phyloP scores from a whole-genome alignment of 2,113 vertebrate species.

The Acanthisitta chloris region DNA sequence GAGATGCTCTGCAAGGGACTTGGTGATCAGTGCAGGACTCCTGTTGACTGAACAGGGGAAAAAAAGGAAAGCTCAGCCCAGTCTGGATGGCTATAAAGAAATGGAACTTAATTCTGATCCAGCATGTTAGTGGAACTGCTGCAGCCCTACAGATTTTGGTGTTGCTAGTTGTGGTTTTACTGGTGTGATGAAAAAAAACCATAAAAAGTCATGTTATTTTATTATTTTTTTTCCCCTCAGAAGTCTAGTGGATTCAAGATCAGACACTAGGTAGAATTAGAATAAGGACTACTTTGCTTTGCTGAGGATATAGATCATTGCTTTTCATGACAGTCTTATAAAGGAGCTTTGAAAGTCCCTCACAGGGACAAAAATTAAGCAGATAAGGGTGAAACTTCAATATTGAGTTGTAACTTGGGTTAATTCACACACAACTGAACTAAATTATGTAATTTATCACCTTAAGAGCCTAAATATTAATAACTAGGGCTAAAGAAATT shows the following conservation, averaged over 20 bases:
- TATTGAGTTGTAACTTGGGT: not conserved
- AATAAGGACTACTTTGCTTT: not conserved
- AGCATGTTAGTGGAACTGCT: not conserved
- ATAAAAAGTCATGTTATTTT: not conserved
- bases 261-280: not conserved
- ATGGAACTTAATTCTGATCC: not conserved
- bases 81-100: not conserved
- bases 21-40: not conserved
- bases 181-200: not conserved
- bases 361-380: not conserved
- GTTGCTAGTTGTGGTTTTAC: not conserved
- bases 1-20: not conserved
- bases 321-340: not conserved
- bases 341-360: not conserved
- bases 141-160: not conserved
- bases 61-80: not conserved
- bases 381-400: not conserved
- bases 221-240: rapidly evolving
- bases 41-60: not conserved
- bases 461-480: not conserved
- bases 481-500: not conserved
- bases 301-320: not conserved
- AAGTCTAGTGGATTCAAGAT: not conserved
- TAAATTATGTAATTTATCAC: not conserved
- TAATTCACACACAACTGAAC: not conserved